Evolutionary conservation across 1,140 invertebrate species (phyloP).

Genomic region (Epicauta chinensis): DNA sequence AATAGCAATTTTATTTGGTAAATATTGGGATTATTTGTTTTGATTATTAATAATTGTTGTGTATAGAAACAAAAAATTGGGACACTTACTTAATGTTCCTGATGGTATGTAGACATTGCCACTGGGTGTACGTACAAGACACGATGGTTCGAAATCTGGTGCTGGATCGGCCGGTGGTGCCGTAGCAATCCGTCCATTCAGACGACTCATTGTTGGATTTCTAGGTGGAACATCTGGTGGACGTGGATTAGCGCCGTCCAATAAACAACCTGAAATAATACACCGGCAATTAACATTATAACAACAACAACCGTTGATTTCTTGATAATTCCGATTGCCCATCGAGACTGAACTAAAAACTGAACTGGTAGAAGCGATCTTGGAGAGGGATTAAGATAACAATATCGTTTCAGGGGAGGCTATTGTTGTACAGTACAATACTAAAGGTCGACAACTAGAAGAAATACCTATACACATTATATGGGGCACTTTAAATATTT

Average conservation of each 20-base stretch:
- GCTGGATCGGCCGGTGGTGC: constrained; percentile 58
- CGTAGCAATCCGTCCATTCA: constrained; percentile 75
- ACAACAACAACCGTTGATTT: neutral
- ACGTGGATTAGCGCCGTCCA: constrained; percentile 65
- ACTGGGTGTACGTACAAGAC: constrained; percentile 80
- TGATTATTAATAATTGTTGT: no score
- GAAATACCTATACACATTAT: constrained; percentile 2
- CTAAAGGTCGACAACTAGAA: no score
- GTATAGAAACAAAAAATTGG: constrained; percentile 2
- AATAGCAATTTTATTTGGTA: no score
- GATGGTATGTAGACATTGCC: constrained; percentile 90
- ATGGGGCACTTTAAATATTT: constrained; percentile 13
- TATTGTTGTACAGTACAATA: no score
- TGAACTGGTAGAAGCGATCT: neutral
- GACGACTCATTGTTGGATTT: constrained; percentile 80
- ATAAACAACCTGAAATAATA: constrained; percentile 69
- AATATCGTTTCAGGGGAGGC: constrained; percentile 5
- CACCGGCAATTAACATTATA: neutral
- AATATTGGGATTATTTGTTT: no score
- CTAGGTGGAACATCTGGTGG: constrained; percentile 83
- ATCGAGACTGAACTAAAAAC: neutral
- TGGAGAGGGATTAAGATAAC: neutral
- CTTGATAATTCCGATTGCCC: neutral
- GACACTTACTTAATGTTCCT: constrained; percentile 60
- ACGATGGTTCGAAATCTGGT: constrained; percentile 86